Percentiles rank a stretch among this genome's conserved stretches.
Conservation (phyloP, 2,113 vertebrate species). For the Gracilinanus agilis region DNA sequence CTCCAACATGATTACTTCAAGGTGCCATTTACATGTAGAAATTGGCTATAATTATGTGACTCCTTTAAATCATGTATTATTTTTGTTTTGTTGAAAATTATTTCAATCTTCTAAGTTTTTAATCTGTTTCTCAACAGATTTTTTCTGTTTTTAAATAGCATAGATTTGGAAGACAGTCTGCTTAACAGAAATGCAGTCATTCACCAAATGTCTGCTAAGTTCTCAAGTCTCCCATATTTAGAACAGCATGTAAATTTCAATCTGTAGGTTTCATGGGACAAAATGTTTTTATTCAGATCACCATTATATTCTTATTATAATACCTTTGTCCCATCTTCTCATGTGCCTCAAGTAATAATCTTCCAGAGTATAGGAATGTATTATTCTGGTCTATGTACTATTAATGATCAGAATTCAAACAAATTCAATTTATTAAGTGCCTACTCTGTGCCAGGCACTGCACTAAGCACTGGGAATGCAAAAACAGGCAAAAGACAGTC, state of each 20-base stretch:
- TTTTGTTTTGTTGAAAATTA: neutral
- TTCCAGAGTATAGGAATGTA: neutral
- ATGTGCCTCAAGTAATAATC: neutral
- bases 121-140: conserved; percentile 12
- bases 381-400: neutral
- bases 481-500: neutral
- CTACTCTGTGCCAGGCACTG: neutral
- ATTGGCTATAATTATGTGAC: neutral
- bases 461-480: neutral
- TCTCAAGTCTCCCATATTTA: neutral
- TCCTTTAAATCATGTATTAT: neutral
- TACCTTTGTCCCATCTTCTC: neutral
- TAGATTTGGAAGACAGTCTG: neutral
- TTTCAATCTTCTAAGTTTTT: conserved; percentile 20
- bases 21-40: neutral
- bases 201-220: neutral
- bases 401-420: neutral
- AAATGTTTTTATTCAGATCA: neutral
- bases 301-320: neutral
- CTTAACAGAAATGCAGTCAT: neutral
- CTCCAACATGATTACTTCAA: conserved; percentile 32
- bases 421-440: neutral
- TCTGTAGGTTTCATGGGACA: neutral
- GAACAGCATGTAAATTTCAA: neutral
- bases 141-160: conserved; percentile 21